Evolutionary conservation across 1,140 invertebrate species (phyloP), one percentile per base, ranked within the genome.

Genomic region (Pseudoatta argentina): DNA sequence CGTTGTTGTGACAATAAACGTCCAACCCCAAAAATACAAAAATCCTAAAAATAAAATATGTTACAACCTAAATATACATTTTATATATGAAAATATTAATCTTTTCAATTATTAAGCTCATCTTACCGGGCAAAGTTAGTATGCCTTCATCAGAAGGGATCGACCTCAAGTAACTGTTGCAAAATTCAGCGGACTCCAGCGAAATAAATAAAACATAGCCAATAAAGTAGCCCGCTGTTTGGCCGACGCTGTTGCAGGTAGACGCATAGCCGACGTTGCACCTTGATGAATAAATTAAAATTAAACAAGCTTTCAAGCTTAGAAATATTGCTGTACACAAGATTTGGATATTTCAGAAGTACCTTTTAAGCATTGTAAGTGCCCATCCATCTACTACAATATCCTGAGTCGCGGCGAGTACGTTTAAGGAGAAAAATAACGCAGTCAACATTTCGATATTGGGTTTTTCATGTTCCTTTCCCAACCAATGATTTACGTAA

Each of bases 341-440:
- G 12, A 12, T 55, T 75, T 6, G 55, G 55, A 81, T 44, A 30
- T 39, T 39, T 59, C 1, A 7, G 51, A 24, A 57, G 2, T 93
- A 95, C 97, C 98, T 98, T 94, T 99, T 98, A 3, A 99, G 95
- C 98, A 99, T 99, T 3, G 99, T 99, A 1, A 99, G 95, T 2
- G 99, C 99, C 99, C 99, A 99, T 3, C 99, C 99, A 96, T 99
- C 99, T 1, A 99, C 99, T 77, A 99, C 99, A 93, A 99, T 99
- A 95, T 99, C 99, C 96, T 99, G 99, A 30, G 99, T 99, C 2
- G 99, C 99, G 16, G 99, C 99, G 72, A 99, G 96, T 91, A 99
- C 99, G 92, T 99, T 99, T 1, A 99, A 95, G 73, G 96, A 95
- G 93, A 99, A 98, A 95, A 99, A 99, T 69, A 98, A 96, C 27